These are phyloP conservation scores for Timandra comae DNA, from an alignment of 2,888 invertebrate genomes.

Conservation along the genomic window DNA sequence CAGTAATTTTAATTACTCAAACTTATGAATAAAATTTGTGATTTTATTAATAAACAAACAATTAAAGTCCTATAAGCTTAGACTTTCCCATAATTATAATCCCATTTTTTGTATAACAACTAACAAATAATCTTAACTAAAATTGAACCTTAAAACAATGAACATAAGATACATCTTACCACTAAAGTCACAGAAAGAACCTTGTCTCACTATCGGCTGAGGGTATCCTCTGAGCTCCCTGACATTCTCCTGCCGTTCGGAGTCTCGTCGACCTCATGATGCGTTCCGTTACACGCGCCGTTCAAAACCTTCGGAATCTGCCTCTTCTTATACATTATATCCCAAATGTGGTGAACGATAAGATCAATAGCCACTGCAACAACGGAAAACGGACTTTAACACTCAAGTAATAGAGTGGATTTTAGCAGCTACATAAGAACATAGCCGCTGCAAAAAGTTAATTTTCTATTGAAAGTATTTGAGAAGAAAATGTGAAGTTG, in stretches of 20 bases:
- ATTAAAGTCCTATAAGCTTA: background rate
- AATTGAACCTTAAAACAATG: background rate
- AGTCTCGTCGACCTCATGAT: conserved; percentile 45
- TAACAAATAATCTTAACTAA: background rate
- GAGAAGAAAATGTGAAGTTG: conserved; percentile 13
- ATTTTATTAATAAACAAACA: background rate
- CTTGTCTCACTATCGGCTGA: conserved; percentile 62
- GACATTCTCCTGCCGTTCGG: conserved; percentile 53
- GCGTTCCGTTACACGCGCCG: conserved; percentile 55
- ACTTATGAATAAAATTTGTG: too few relatives aligned
- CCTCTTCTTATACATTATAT: conserved; percentile 85
- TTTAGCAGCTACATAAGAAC: conserved; percentile 67
- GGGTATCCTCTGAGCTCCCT: conserved; percentile 68
- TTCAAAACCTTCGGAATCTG: conserved; percentile 35
- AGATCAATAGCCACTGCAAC: conserved; percentile 99
- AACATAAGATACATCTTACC: background rate
- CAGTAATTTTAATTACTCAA: too few relatives aligned
- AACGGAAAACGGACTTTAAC: conserved; percentile 66
- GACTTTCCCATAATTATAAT: too few relatives aligned
- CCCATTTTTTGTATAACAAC: too few relatives aligned
- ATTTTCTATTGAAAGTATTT: too few relatives aligned
- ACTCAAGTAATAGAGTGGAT: too few relatives aligned
- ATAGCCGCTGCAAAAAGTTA: conserved; percentile 71
- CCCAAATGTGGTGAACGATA: conserved; percentile 99
- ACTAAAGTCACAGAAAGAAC: too few relatives aligned